Evolutionary conservation across 2,888 invertebrate genomes (phyloP).

Genomic region (Coenonympha glycerion): DNA sequence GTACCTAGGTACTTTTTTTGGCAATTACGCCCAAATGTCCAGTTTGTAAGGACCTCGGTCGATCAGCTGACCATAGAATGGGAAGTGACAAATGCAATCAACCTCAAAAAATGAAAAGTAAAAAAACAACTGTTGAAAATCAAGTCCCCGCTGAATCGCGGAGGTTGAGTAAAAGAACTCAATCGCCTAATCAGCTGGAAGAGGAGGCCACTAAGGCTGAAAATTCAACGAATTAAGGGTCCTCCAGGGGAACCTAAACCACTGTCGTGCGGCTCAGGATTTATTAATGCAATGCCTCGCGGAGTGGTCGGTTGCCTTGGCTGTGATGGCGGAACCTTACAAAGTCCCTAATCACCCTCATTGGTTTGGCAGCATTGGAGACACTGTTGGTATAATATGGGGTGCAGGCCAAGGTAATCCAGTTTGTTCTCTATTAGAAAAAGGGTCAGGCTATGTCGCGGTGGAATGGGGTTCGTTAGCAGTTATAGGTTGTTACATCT

Average conservation of each 20-base stretch:
- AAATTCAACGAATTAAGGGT: constrained; percentile 17
- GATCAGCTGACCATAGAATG: constrained; percentile 15
- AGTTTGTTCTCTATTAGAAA: no score
- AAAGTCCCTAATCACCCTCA: constrained; percentile 14
- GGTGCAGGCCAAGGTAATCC: constrained; percentile 8
- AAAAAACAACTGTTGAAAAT: no score
- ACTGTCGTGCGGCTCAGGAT: no score
- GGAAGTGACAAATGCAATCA: constrained; percentile 5
- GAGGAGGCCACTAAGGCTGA: neutral
- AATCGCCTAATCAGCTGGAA: neutral
- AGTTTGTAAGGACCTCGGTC: constrained; percentile 18
- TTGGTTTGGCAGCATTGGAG: constrained; percentile 16
- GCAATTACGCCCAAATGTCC: constrained; percentile 12
- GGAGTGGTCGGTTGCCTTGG: constrained; percentile 17
- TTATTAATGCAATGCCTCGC: no score
- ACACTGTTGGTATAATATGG: constrained; percentile 17
- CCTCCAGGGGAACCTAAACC: no score
- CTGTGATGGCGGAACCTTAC: constrained; percentile 28
- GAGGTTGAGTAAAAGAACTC: neutral
- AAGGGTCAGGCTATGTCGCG: no score
- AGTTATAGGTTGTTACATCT: no score
- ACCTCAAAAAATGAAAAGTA: neutral
- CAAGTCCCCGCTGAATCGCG: no score
- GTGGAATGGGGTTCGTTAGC: no score
- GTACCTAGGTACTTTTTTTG: no score